Percentiles rank a stretch among this genome's conserved stretches.
These are phyloP conservation scores for Pseudococcus jackbeardsleyi DNA, from an alignment of 2,888 invertebrate genomes.

Conservation along the genomic window DNA sequence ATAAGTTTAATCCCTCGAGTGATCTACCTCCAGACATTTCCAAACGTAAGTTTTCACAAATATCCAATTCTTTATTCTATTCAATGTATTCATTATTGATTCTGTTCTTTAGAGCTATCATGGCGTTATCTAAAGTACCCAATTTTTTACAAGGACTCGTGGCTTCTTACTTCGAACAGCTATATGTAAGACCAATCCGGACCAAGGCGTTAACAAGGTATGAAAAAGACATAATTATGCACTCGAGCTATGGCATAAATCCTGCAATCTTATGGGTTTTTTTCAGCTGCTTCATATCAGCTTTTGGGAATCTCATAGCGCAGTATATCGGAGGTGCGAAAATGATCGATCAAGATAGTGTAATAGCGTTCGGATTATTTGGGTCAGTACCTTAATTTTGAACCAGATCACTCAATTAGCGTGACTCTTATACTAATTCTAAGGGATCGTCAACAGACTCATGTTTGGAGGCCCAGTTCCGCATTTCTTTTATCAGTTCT, in stretches of 20 bases:
- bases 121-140: constrained; percentile 80
- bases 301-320: constrained; percentile 80
- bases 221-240: constrained; percentile 66
- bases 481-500: constrained; percentile 80
- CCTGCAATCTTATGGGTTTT: constrained; percentile 27
- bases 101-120: constrained; percentile 68
- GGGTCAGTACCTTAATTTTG: constrained; percentile 74
- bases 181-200: constrained; percentile 81
- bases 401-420: background rate
- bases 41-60: background rate
- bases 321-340: constrained; percentile 80
- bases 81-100: background rate
- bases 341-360: constrained; percentile 76
- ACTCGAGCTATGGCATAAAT: background rate
- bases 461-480: constrained; percentile 86
- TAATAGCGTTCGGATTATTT: constrained; percentile 81
- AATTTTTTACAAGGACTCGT: constrained; percentile 75
- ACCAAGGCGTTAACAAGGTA: constrained; percentile 87
- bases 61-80: background rate
- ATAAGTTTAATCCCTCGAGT: background rate
- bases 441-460: constrained; percentile 72
- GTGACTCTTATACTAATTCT: background rate
- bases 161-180: constrained; percentile 80
- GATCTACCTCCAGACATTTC: background rate
- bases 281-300: constrained; percentile 79